phyloP scores from a whole-genome alignment of 2,888 invertebrate species.

The Trissolcus brochymenae region DNA sequence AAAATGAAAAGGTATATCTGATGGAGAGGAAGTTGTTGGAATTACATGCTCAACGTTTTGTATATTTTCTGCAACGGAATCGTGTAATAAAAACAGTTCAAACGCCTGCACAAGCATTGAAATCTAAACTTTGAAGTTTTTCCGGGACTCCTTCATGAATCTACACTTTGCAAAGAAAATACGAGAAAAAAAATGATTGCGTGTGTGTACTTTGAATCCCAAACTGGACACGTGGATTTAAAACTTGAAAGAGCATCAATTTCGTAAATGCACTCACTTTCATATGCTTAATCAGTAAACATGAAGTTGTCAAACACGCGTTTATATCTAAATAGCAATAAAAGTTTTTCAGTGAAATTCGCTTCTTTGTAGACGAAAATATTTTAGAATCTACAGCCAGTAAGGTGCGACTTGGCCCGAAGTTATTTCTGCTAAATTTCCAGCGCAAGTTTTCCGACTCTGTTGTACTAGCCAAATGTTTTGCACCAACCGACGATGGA shows the following conservation, averaged over 20 bases:
- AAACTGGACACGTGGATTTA: too few relatives aligned
- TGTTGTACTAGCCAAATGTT: constrained; percentile 51
- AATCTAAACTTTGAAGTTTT: constrained; percentile 20
- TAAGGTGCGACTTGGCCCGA: constrained; percentile 55
- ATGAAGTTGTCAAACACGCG: constrained; percentile 9
- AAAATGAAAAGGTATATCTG: too few relatives aligned
- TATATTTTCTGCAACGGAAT: too few relatives aligned
- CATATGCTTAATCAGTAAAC: not conserved
- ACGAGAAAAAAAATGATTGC: too few relatives aligned
- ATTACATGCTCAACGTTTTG: too few relatives aligned
- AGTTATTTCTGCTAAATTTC: constrained; percentile 60
- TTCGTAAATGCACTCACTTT: too few relatives aligned
- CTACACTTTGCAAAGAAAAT: too few relatives aligned
- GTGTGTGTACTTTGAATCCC: too few relatives aligned
- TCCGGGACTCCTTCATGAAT: too few relatives aligned
- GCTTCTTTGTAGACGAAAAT: constrained; percentile 41
- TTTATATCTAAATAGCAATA: not conserved
- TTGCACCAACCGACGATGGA: constrained; percentile 44
- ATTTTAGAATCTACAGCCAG: constrained; percentile 42
- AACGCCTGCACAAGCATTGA: constrained; percentile 11
- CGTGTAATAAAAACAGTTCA: constrained; percentile 17
- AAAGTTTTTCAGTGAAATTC: constrained; percentile 32
- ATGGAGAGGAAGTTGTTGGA: too few relatives aligned
- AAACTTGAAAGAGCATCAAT: too few relatives aligned
- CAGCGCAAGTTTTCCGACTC: constrained; percentile 47